Conservation (phyloP, 2,113 vertebrate species). For the Triplophysa rosa region DNA sequence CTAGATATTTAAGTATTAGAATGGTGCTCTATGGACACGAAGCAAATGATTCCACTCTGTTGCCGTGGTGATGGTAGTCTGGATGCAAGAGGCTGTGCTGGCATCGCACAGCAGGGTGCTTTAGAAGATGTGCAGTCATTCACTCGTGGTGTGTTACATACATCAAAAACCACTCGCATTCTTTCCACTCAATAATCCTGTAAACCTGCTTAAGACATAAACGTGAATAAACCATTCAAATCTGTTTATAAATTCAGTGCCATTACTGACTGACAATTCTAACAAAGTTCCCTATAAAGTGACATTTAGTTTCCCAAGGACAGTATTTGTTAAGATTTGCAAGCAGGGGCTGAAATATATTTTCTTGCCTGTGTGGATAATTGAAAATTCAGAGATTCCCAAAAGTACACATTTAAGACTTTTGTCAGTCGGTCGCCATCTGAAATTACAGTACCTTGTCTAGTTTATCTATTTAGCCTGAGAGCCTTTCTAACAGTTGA, state of each 20-base stretch:
- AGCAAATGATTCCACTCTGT: constrained; percentile 31
- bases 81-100: background rate
- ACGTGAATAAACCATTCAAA: constrained; percentile 2
- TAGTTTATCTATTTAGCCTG: constrained; percentile 13
- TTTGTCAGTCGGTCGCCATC: constrained; percentile 18
- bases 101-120: constrained; percentile 15
- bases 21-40: constrained; percentile 14
- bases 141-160: constrained; percentile 3
- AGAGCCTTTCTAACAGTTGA: constrained; percentile 21
- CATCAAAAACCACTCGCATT: constrained; percentile 20
- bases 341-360: background rate
- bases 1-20: constrained; percentile 7
- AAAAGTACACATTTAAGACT: constrained; percentile 6
- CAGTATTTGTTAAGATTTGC: background rate
- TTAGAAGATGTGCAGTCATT: constrained; percentile 25
- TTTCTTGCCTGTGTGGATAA: constrained; percentile 3
- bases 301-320: constrained; percentile 6
- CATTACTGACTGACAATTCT: background rate
- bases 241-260: constrained; percentile 5
- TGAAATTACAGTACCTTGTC: constrained; percentile 16
- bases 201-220: constrained; percentile 11
- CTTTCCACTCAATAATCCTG: background rate
- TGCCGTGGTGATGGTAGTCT: constrained; percentile 33
- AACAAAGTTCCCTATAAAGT: constrained; percentile 13
- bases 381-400: constrained; percentile 1